Base-by-base conservation (phyloP, 2,113 vertebrate genomes). In the Prionailurus bengalensis region DNA sequence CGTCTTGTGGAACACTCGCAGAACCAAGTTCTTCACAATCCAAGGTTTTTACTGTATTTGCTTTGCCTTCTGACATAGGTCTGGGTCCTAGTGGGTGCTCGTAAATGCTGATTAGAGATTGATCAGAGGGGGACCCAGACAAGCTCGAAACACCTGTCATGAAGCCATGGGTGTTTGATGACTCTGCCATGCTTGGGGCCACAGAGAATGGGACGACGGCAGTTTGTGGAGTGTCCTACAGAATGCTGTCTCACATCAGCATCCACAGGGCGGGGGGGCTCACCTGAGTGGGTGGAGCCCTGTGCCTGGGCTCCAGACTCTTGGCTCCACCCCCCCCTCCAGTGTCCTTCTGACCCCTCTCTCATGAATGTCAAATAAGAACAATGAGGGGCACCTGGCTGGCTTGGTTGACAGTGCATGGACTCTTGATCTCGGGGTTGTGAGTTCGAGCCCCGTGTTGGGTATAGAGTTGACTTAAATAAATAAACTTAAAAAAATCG, bases 241-340 rank as follows among this genome's bases (percentile, higher is more conserved):
- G 68, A n/a, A 11, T 0, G 10, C 15, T 55, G 45, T 58, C 27
- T 12, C 11, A 6, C 31, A 42, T 70, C 27, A 6, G 48, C 55
- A 1, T 11, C 25, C 51, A 7, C 4, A 36, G 12, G 19, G 1
- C 51, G 1, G 55, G 21, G 19, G 66, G 2, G 0, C 80, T 74
- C 2, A 16, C 58, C 53, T 73, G 79, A 66, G 61, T 4, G 1
- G 76, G 82, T 33, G 13, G 74, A 66, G 63, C 74, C 45, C 31
- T 53, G 7, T 9, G 25, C 53, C 25, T 29, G 74, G 66, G 42
- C 48, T 81, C n/a, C 63, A 27, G 6, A 51, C 19, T 33, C 83
- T 79, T n/a, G 66, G n/a, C 13, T 15, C 48, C 68, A 36, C 55
- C 21, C 36, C 45, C 19, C 15, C 45, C 19, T 55, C 63, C 17